These are phyloP conservation scores for Chrysemys picta DNA, from an alignment of 2,113 vertebrate genomes.

Conservation along the genomic window DNA sequence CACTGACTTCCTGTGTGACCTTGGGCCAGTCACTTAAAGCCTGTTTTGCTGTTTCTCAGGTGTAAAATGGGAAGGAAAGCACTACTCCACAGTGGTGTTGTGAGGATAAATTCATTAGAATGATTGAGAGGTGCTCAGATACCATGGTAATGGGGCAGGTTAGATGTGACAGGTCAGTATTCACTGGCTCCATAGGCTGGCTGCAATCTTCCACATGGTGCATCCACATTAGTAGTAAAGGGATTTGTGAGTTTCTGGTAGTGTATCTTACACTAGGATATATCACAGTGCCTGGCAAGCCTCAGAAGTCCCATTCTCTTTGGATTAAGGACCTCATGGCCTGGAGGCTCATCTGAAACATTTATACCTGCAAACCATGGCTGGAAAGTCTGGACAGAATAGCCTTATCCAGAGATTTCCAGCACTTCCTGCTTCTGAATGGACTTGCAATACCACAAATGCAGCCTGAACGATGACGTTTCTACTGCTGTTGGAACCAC, in stretches of 20 bases:
- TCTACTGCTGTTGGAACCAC: neutral
- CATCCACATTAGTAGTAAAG: neutral
- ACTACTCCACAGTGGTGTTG: neutral
- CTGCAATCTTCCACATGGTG: fast-evolving
- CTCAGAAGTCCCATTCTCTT: neutral
- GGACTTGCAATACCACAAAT: neutral
- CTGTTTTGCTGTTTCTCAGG: neutral
- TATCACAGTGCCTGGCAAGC: neutral
- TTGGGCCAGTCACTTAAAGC: conserved; percentile 20
- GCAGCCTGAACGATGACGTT: neutral
- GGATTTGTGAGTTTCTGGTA: neutral
- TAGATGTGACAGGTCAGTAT: neutral
- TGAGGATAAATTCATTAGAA: neutral
- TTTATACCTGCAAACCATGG: neutral
- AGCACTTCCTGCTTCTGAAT: too few species aligned
- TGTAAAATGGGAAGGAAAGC: neutral
- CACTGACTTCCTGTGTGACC: conserved; percentile 17
- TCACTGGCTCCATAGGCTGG: neutral
- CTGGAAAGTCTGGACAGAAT: neutral
- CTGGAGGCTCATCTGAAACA: neutral
- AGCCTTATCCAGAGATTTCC: neutral
- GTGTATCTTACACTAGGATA: neutral
- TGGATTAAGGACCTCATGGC: neutral
- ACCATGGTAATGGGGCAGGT: neutral
- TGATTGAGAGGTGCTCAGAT: neutral